A percentile compares a stretch with the other conserved stretches of the same genome.
These are phyloP conservation scores for Tricholaema leucomelas DNA, from an alignment of 2,113 vertebrate species.

Conservation along the genomic window DNA sequence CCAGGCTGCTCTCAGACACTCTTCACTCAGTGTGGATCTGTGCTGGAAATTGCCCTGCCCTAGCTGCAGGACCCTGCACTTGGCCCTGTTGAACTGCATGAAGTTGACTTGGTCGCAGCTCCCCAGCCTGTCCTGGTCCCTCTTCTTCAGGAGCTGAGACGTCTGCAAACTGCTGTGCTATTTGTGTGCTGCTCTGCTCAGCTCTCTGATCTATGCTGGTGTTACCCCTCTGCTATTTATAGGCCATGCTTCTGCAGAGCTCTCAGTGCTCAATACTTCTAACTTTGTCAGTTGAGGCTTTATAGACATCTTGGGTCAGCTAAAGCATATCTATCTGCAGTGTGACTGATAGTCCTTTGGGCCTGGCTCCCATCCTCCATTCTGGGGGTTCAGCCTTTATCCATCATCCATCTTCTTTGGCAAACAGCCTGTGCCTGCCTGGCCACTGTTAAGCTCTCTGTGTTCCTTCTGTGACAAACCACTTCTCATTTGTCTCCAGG, in stretches of 20 bases:
- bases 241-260: not conserved
- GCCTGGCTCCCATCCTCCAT: not conserved
- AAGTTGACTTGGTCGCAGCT: too few species aligned
- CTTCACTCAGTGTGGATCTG: too few species aligned
- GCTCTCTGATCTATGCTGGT: not conserved
- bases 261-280: not conserved
- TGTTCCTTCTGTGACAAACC: not conserved
- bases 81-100: too few species aligned
- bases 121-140: too few species aligned
- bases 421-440: not conserved
- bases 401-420: not conserved
- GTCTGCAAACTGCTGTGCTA: not conserved
- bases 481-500: not conserved
- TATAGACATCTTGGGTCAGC: not conserved
- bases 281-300: not conserved
- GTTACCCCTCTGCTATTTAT: constrained; percentile 10
- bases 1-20: too few species aligned
- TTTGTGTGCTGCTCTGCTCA: not conserved
- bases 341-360: not conserved
- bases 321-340: not conserved
- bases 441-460: not conserved
- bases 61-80: too few species aligned
- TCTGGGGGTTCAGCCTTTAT: not conserved
- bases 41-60: too few species aligned
- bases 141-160: not conserved